Conservation (phyloP, 2,888 invertebrate species). For the Nomada goodeniana region DNA sequence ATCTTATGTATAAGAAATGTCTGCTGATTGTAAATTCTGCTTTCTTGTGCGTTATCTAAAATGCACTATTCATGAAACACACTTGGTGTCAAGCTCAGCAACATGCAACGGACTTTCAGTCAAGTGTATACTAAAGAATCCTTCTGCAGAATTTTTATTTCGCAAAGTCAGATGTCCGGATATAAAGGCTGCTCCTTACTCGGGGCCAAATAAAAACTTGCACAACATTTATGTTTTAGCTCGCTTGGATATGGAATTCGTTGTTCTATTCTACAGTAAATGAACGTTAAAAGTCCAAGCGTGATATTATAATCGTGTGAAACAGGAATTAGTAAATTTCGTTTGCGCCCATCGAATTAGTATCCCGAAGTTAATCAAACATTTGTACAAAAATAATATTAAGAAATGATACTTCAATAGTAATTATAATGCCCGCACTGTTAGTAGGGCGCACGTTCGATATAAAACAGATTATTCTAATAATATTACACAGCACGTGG, state of each 20-base stretch:
- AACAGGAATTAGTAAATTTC: too few species aligned
- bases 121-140: neutral
- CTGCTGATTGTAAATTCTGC: neutral
- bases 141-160: neutral
- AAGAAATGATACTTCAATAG: neutral
- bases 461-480: conserved; percentile 32
- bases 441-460: neutral
- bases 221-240: neutral
- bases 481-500: conserved; percentile 31
- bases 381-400: too few species aligned
- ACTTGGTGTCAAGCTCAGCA: conserved; percentile 20
- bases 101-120: conserved; percentile 18
- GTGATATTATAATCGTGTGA: too few species aligned
- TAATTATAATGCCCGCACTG: neutral
- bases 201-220: neutral
- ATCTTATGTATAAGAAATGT: neutral
- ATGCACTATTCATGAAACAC: conserved; percentile 19
- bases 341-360: too few species aligned
- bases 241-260: neutral
- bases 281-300: neutral
- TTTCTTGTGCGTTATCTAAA: conserved; percentile 14
- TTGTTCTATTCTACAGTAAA: neutral
- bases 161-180: conserved; percentile 15
- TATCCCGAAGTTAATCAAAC: too few species aligned
- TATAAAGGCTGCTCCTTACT: conserved; percentile 19